Percentiles rank a stretch among this genome's conserved stretches.
phyloP scores from a whole-genome alignment of 2,113 vertebrate species.

The Pedetes capensis region DNA sequence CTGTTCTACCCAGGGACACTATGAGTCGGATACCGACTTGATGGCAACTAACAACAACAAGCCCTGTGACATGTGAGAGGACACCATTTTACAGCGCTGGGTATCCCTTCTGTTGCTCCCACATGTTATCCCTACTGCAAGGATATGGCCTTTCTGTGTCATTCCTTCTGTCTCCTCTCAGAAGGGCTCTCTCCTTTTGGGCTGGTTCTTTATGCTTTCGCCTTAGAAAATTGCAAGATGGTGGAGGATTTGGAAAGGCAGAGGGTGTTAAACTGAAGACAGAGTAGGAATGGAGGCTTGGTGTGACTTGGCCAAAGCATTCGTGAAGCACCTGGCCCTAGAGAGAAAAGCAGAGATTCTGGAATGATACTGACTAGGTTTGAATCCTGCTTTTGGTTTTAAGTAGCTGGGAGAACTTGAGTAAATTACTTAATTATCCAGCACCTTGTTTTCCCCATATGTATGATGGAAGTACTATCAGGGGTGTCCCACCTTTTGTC shows the following conservation, averaged over 20 bases:
- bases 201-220: neutral
- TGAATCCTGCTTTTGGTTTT: neutral
- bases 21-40: too few relatives aligned
- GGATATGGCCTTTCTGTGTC: neutral
- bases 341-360: neutral
- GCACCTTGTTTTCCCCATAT: neutral
- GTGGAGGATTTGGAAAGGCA: conserved; percentile 1
- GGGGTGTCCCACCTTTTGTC: too few relatives aligned
- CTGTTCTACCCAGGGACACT: too few relatives aligned
- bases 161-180: neutral
- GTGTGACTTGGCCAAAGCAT: neutral
- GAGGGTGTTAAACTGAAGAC: neutral
- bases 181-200: neutral
- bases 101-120: neutral
- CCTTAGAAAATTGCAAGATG: neutral
- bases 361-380: neutral
- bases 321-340: neutral
- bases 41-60: too few relatives aligned
- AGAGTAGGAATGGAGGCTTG: neutral
- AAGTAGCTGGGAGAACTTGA: neutral
- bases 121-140: neutral
- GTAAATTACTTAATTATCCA: neutral
- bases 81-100: neutral
- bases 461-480: neutral
- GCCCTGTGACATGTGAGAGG: neutral